Base-by-base conservation (phyloP, 2,888 invertebrate species). In the Perdita meconis region DNA sequence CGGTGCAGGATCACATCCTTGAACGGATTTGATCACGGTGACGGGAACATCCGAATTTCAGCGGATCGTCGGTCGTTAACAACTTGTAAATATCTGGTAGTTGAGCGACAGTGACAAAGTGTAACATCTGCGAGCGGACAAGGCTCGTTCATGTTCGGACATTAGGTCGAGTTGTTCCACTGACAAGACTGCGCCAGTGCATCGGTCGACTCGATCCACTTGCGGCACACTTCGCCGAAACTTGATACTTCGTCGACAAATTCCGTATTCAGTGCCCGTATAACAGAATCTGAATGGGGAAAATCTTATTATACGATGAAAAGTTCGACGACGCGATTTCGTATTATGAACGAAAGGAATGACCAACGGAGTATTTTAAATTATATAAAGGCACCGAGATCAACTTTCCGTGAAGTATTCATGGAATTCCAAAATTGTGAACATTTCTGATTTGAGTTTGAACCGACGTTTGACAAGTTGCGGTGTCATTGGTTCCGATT, bases 31-130 rank as follows among this genome's bases (percentile, higher is more conserved):
- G 51, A 68, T 57, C 61, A 12, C 13, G 63, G 5, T 16, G 50
- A 22, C 30, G 47, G 19, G 30, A 51, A 60, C 59, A 34, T 24
- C 26, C 65, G 65, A 67, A 65, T 61, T 53, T 56, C 8, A 47
- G 44, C 42, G 30, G 66, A 56, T 66, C 26, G 34, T 36, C 24
- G 63, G 57, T 65, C 71, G 77, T 71, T 80, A 77, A 75, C 74
- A 69, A 71, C 44, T 80, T 75, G 74, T 82, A 82, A 76, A 77
- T 84, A 82, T 53, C 70, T 60, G 65, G 50, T 61, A 60, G 24
- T 42, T 57, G 44, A 55, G 71, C 42, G 78, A 82, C 71, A 68
- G 57, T 63, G 78, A 82, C 74, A 69, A 77, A 84, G 74, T 64
- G 73, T 47, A 76, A 65, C 84, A 76, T 76, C 69, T 73, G 73